Evolutionary conservation across 2,888 invertebrate genomes (phyloP).

Genomic region (Biston stratarius): DNA sequence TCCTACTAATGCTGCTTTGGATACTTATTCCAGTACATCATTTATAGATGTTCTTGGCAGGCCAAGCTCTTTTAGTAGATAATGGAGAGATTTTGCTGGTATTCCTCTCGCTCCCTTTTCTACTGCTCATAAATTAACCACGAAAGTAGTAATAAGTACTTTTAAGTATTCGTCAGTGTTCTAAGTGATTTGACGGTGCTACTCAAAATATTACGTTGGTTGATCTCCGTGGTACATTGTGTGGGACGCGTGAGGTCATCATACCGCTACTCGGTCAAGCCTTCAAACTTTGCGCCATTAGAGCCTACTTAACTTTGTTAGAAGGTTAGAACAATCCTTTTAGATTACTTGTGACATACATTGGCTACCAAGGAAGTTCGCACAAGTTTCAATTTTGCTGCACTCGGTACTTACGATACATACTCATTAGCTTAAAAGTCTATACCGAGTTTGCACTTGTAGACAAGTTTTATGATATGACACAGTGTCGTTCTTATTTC

Average conservation of each 20-base stretch:
- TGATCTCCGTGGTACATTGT: constrained; percentile 34
- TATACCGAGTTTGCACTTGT: too few relatives aligned
- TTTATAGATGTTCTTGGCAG: too few relatives aligned
- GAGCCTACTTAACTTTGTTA: constrained; percentile 20
- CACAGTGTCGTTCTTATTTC: too few relatives aligned
- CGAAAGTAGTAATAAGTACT: not conserved
- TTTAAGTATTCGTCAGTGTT: too few relatives aligned
- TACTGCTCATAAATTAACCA: too few relatives aligned
- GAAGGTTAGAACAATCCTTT: constrained; percentile 13
- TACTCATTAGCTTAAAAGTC: not conserved
- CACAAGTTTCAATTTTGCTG: not conserved
- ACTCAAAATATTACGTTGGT: constrained; percentile 12
- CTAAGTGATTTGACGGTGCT: constrained; percentile 9
- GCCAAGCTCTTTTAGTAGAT: too few relatives aligned
- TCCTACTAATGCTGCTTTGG: too few relatives aligned
- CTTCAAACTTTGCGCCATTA: constrained; percentile 19
- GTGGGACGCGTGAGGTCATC: constrained; percentile 57
- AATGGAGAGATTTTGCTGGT: too few relatives aligned
- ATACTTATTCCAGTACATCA: too few relatives aligned
- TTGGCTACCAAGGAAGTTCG: not conserved
- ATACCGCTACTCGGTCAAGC: constrained; percentile 51
- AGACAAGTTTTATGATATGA: too few relatives aligned
- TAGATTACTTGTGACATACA: not conserved
- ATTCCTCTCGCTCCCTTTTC: too few relatives aligned
- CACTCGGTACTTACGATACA: not conserved